Conservation (phyloP, 2,113 vertebrate genomes). For the Miniopterus natalensis region DNA sequence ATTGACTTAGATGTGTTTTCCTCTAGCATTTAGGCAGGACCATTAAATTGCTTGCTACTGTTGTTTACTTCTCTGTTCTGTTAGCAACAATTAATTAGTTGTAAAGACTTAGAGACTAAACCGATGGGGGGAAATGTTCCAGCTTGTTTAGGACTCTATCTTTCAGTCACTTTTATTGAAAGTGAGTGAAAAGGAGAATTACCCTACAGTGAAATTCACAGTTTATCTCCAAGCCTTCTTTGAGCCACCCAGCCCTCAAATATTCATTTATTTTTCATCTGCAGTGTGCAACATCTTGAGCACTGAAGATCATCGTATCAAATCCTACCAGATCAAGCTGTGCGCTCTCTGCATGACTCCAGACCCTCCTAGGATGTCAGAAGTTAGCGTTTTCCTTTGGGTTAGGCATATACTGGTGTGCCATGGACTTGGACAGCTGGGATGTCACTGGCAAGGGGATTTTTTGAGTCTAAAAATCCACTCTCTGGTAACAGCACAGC, state of each 20-base stretch:
- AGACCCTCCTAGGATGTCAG: not conserved
- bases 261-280: not conserved
- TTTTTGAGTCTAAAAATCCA: not conserved
- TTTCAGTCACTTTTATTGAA: constrained; percentile 34
- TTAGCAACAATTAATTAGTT: constrained; percentile 52
- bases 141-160: not conserved
- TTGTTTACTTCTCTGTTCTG: not conserved
- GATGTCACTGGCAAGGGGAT: not conserved
- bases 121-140: not conserved
- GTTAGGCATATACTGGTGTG: not conserved
- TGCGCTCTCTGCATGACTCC: not conserved
- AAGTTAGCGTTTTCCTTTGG: not conserved
- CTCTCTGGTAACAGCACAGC: not conserved
- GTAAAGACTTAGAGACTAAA: constrained; percentile 57
- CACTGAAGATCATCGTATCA: not conserved
- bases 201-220: not conserved
- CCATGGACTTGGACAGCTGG: not conserved
- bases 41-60: not conserved
- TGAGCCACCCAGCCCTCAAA: not conserved
- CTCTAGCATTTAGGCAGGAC: not conserved
- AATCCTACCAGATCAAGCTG: not conserved
- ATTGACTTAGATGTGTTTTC: not conserved
- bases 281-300: not conserved
- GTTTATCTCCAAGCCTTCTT: not conserved
- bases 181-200: constrained; percentile 25